Evolutionary conservation across 2,797 vertebrate species (phyloP), one percentile per base, ranked within the genome.

Genomic region (Chaetophractus vellerosus): DNA sequence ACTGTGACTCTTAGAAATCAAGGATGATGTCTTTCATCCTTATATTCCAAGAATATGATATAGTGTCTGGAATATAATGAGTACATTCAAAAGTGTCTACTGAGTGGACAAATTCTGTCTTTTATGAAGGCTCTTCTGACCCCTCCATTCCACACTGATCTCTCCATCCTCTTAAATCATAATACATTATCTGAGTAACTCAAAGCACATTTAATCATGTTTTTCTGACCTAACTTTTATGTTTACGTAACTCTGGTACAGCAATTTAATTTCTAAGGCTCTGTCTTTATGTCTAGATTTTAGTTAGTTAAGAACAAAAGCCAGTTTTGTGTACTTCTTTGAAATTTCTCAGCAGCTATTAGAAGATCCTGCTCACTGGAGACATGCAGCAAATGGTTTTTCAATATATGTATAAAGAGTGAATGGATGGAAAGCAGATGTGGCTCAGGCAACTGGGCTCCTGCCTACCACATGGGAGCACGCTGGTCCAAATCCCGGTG

Each of bases 281-380:
- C 81, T 71, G 11, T 78, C 71, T 93, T 76, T 91, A 83, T 83
- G 59, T 45, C 16, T 96, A 64, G 36, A 84, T 84, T 90, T 96
- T 78, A 69, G 38, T 72, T 88, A 85, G 57, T 92, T 90, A 64
- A 82, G 31, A 96, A 24, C 14, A 80, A 86, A 94, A 85, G 45
- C 14, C 48, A 86, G 7, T 89, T 38, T 88, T 31, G 23, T 52
- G 2, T 48, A 84, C 48, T 92, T 80, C 45, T 83, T 33, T 69
- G 36, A 85, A 59, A 90, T 95, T 59, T 66, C 9, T 91, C 15
- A 64, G 80, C 50, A 83, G 24, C 48, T 72, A 81, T 38, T 23
- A 84, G 57, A 93, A 76, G 50, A 57, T 31, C 89, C 50, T 84
- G 72, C 2, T 18, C 12, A 36, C 18, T 78, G 38, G 36, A 26